A percentile compares a stretch with the other conserved stretches of the same genome.
These are phyloP conservation scores for Morelia viridis DNA, from an alignment of 2,797 vertebrate genomes.

Conservation along the genomic window DNA sequence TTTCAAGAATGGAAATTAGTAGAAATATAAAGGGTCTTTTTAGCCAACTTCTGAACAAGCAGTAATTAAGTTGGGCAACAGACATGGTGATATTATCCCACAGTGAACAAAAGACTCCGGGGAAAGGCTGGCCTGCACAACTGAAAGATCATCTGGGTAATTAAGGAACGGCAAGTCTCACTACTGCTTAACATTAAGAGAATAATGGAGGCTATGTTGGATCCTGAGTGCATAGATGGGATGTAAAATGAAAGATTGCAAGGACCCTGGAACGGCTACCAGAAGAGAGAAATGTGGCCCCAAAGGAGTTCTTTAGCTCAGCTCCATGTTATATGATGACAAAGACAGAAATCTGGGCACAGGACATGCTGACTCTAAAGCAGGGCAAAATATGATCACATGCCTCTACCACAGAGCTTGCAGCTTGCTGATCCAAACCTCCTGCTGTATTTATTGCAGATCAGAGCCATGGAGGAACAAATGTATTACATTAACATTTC, in stretches of 20 bases:
- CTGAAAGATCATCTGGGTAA: slow-evolving; percentile 14
- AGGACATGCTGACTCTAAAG: neutral
- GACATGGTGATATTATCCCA: neutral
- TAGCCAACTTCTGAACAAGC: neutral
- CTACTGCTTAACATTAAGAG: neutral
- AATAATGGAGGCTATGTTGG: slow-evolving; percentile 20
- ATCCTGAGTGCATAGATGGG: neutral
- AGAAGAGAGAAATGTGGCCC: neutral
- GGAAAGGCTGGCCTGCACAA: neutral
- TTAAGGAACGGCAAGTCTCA: neutral
- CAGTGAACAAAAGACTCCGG: slow-evolving; percentile 6
- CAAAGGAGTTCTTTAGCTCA: neutral
- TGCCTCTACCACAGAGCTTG: neutral
- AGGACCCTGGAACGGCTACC: neutral
- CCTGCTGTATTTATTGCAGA: neutral
- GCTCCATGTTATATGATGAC: neutral
- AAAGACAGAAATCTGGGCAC: neutral
- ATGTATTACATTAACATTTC: neutral
- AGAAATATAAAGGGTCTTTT: slow-evolving; percentile 26
- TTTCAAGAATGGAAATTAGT: slow-evolving; percentile 37
- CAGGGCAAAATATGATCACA: slow-evolving; percentile 7
- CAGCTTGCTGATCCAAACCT: neutral
- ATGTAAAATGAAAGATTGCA: fast-evolving
- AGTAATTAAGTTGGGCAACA: slow-evolving; percentile 16
- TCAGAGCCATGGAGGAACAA: slow-evolving; percentile 1